A percentile compares a stretch with the other conserved stretches of the same genome.
phyloP scores from a whole-genome alignment of 2,797 vertebrate species.

The Eulemur albifrons region DNA sequence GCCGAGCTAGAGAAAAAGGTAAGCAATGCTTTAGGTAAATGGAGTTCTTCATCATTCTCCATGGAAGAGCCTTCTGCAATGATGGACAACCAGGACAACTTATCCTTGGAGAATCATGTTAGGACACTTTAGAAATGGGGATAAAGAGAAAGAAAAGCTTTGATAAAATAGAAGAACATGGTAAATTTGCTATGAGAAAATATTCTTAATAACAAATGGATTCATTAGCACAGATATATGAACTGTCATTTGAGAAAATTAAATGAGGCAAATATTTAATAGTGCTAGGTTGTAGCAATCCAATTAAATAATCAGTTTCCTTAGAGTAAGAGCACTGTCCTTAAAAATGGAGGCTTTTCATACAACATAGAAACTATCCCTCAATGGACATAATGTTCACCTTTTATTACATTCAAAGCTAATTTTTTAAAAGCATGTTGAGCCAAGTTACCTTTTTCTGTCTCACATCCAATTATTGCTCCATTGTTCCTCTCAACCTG shows the following conservation, averaged over 20 bases:
- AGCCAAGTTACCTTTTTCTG: constrained; percentile 40
- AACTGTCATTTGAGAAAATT: constrained; percentile 75
- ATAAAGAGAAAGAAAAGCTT: background rate
- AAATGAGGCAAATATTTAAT: constrained; percentile 68
- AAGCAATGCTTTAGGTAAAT: background rate
- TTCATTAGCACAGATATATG: constrained; percentile 46
- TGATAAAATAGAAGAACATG: background rate
- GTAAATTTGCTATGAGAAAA: background rate
- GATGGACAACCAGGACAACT: background rate
- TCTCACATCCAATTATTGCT: constrained; percentile 41
- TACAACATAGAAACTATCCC: constrained; percentile 60
- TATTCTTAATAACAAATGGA: constrained; percentile 22
- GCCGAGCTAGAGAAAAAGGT: background rate
- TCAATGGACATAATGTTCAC: constrained; percentile 37
- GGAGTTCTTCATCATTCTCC: background rate
- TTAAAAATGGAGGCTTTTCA: constrained; percentile 72
- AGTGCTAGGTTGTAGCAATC: constrained; percentile 78
- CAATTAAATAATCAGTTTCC: constrained; percentile 82
- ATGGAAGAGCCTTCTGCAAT: background rate
- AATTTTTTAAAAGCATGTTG: constrained; percentile 38
- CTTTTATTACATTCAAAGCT: constrained; percentile 60
- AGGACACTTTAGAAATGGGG: background rate
- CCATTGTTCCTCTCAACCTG: background rate
- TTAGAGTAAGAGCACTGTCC: constrained; percentile 63
- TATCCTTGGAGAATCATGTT: background rate